A percentile compares a stretch with the other conserved stretches of the same genome.
Evolutionary conservation across 2,888 invertebrate genomes (phyloP).

Genomic region (Hyppa rectilinea): DNA sequence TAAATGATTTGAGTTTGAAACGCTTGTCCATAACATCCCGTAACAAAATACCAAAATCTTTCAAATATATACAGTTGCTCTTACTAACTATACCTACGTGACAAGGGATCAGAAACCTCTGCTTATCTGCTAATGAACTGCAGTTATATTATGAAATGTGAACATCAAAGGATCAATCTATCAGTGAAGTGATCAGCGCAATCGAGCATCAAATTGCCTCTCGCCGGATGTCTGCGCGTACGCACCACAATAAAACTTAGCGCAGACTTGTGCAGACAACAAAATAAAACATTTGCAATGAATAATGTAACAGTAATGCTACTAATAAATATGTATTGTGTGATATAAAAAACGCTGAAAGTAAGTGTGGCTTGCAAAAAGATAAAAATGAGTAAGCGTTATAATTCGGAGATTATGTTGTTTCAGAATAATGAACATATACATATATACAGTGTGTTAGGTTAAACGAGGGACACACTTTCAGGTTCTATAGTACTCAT

Average conservation of each 20-base stretch:
- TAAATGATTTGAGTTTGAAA: too few relatives aligned
- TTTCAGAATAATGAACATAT: neutral
- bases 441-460: too few relatives aligned
- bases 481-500: too few relatives aligned
- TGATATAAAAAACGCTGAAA: conserved; percentile 29
- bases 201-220: conserved; percentile 82
- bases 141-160: conserved; percentile 52
- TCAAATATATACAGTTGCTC: neutral
- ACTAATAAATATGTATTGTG: conserved; percentile 36
- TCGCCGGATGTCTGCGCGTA: conserved; percentile 80
- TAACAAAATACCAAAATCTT: neutral
- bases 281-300: conserved; percentile 58
- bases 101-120: conserved; percentile 34
- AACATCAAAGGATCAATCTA: conserved; percentile 76
- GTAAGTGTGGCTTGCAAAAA: conserved; percentile 10
- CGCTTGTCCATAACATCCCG: too few relatives aligned
- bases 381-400: neutral
- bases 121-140: conserved; percentile 46
- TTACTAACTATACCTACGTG: neutral
- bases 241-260: conserved; percentile 56
- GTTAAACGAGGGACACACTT: too few relatives aligned
- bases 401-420: neutral
- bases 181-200: conserved; percentile 72
- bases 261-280: conserved; percentile 46
- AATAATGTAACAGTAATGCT: conserved; percentile 57